Base-by-base conservation (phyloP, 1,140 invertebrate genomes). In the Aricia agestis region DNA sequence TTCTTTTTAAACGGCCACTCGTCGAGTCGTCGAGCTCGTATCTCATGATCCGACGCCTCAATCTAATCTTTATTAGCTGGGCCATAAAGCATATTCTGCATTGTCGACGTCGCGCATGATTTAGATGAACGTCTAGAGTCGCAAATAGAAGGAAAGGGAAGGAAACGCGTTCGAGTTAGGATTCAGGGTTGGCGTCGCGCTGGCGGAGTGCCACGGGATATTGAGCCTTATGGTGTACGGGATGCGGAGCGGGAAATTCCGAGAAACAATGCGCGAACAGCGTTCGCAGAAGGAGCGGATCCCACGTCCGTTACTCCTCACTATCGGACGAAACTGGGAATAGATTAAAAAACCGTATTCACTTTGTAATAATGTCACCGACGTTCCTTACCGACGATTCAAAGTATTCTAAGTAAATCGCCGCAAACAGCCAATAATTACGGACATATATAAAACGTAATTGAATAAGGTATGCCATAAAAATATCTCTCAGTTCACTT, bases 191-290 rank as follows among this genome's bases (percentile, higher is more conserved):
- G 87, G 86, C 80, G 80, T 83, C 79, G 80, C 66, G 67, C 61
- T 73, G 84, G 73, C 79, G 78, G 70, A 78, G 70, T 76, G 79
- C 74, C 77, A 74, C 69, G 73, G 81, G 72, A 85, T 81, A 82
- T 79, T 87, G 79, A 67, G 73, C 83, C 77, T 82, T 88, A 76
- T 69, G 76, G 63, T 77, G 70, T 61, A 69, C 74, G 87, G 77
- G 84, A 88, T 87, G 87, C 79, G 77, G 84, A 83, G 75, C 72
- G 79, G 76, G 75, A 73, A 79, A 76, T 88, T 90, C 86, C 71
- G n/a, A 90, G 87, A 90, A 88, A 87, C 85, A 90, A 90, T 87
- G 83, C 78, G 79, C 70, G 80, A 73, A 72, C 77, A 76, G 77
- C 76, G 74, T 87, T 89, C 87, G 82, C 79, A 78, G 84, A 90